Conservation (phyloP, 2,113 vertebrate species). For the Sigmodon hispidus region DNA sequence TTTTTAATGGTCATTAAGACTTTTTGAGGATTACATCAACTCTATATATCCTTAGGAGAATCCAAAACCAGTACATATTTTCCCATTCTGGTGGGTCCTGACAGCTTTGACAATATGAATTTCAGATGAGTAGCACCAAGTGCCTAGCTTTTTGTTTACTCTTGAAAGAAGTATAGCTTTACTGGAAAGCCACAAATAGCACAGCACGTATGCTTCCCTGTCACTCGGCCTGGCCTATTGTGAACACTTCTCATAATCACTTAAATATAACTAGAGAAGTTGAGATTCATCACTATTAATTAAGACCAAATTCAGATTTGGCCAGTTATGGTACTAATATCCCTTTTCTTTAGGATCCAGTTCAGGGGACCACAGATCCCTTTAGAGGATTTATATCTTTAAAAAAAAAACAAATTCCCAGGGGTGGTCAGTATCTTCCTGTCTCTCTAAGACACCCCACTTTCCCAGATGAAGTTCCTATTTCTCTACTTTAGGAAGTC, state of each 20-base stretch:
- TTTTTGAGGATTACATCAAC: neutral
- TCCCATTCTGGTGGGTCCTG: slow-evolving; percentile 5
- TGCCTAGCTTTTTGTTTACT: neutral
- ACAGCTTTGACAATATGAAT: neutral
- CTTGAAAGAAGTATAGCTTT: neutral
- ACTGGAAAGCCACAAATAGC: neutral
- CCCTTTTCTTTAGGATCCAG: neutral
- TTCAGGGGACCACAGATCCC: neutral
- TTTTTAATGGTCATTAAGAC: neutral
- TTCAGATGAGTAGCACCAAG: neutral
- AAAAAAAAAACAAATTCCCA: neutral
- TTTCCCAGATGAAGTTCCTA: neutral
- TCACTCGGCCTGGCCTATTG: neutral
- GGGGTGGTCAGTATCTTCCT: neutral
- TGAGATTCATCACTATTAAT: neutral
- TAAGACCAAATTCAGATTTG: neutral
- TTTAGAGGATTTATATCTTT: neutral
- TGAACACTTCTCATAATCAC: neutral
- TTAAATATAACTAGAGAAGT: neutral
- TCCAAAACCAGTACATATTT: neutral
- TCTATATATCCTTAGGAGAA: neutral
- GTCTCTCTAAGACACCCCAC: neutral
- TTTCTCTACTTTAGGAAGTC: neutral
- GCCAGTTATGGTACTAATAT: neutral
- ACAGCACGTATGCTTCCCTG: neutral